phyloP scores from a whole-genome alignment of 2,797 vertebrate genomes.

The Chromis chromis region DNA sequence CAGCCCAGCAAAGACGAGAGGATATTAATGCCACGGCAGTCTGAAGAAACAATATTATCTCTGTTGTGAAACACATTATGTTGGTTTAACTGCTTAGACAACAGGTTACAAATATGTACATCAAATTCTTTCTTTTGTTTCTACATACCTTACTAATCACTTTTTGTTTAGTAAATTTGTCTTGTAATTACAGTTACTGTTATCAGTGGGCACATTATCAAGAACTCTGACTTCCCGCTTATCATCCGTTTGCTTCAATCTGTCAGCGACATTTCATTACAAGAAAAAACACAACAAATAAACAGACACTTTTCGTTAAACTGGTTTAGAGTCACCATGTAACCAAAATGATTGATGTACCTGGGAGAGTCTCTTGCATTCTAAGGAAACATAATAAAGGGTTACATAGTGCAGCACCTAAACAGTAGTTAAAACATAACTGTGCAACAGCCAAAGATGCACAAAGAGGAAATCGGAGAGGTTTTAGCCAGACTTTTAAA shows the following conservation, averaged over 20 bases:
- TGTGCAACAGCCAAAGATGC: background rate
- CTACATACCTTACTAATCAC: slow-evolving; percentile 29
- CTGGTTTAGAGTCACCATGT: background rate
- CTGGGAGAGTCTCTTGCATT: too few species aligned
- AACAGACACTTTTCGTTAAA: background rate
- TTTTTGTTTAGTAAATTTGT: slow-evolving; percentile 18
- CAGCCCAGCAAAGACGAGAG: background rate
- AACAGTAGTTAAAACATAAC: background rate
- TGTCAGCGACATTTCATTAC: slow-evolving; percentile 34
- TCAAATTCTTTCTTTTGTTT: background rate
- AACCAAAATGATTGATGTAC: background rate
- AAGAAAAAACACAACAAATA: background rate
- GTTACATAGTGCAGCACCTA: background rate
- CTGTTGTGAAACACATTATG: background rate
- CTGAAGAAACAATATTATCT: background rate
- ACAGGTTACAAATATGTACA: slow-evolving; percentile 16
- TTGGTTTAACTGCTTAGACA: slow-evolving; percentile 9
- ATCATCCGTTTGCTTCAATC: slow-evolving; percentile 14
- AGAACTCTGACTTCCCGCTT: background rate
- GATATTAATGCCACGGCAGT: background rate
- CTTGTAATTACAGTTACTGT: background rate
- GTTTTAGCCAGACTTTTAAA: background rate
- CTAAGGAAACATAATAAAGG: background rate
- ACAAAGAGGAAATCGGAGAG: background rate
- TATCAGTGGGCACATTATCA: background rate